Evolutionary conservation across 2,113 vertebrate genomes (phyloP).

Genomic region (Varanus komodoensis): DNA sequence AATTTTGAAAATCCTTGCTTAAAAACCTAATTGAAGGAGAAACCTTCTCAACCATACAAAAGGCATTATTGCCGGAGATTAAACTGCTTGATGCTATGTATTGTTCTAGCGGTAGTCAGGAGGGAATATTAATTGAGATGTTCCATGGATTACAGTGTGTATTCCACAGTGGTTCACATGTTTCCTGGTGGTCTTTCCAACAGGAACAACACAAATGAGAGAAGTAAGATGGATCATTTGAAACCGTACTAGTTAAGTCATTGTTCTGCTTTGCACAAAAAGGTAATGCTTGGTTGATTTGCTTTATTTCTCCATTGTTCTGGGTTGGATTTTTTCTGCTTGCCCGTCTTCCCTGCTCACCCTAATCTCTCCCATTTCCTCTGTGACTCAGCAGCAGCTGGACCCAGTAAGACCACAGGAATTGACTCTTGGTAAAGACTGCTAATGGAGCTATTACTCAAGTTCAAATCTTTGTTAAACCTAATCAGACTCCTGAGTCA

Average conservation of each 20-base stretch:
- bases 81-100: conserved; percentile 92
- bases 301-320: conserved; percentile 86
- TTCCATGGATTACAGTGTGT: conserved; percentile 87
- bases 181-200: conserved; percentile 97
- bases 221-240: conserved; percentile 87
- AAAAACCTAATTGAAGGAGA: conserved; percentile 77
- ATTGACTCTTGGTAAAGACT: conserved; percentile 85
- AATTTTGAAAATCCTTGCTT: conserved; percentile 81
- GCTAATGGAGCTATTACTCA: conserved; percentile 93
- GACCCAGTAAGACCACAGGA: conserved; percentile 83
- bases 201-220: conserved; percentile 85
- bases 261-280: conserved; percentile 93
- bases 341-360: conserved; percentile 67
- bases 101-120: conserved; percentile 87
- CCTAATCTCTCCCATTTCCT: conserved; percentile 86
- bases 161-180: conserved; percentile 85
- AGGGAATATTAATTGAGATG: conserved; percentile 93
- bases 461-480: conserved; percentile 82
- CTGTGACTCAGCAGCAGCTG: conserved; percentile 90
- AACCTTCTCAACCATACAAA: conserved; percentile 82
- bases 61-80: conserved; percentile 91
- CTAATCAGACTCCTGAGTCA: conserved; percentile 72
- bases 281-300: conserved; percentile 97
- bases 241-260: conserved; percentile 88
- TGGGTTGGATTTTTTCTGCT: conserved; percentile 54